These are phyloP conservation scores for Poecilia latipinna DNA, from an alignment of 2,113 vertebrate genomes.

Conservation along the genomic window DNA sequence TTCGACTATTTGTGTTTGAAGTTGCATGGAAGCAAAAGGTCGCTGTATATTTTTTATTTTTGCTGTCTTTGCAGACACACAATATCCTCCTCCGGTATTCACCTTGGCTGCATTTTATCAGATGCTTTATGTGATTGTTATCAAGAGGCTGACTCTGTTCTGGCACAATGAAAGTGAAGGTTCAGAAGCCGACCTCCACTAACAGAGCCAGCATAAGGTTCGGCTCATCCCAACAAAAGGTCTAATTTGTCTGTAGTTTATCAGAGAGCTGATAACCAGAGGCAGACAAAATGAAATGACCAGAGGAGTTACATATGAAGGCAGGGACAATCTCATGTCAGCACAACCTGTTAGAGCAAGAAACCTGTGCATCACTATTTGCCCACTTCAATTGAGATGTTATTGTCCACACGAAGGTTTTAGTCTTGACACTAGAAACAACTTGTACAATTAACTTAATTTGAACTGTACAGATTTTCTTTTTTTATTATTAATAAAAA, in stretches of 20 bases:
- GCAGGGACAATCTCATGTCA: not conserved
- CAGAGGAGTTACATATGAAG: not conserved
- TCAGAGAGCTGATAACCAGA: constrained; percentile 13
- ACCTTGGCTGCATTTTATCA: constrained; percentile 60
- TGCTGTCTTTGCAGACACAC: not conserved
- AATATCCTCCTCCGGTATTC: constrained; percentile 50
- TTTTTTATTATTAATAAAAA: not conserved
- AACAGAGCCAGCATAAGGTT: constrained; percentile 25
- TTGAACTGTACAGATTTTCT: not conserved
- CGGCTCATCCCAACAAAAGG: constrained; percentile 36
- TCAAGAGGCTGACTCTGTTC: not conserved
- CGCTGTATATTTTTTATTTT: not conserved
- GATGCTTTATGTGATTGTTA: constrained; percentile 50
- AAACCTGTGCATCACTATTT: not conserved
- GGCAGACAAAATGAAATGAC: not conserved
- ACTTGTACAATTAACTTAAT: not conserved
- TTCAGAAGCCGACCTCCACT: not conserved
- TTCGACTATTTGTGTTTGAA: constrained; percentile 2
- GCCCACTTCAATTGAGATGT: too few relatives aligned
- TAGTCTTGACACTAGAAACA: not conserved
- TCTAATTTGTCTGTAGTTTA: constrained; percentile 46
- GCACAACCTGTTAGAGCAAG: not conserved
- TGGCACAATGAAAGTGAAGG: constrained; percentile 19
- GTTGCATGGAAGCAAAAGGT: not conserved
- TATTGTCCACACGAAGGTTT: not conserved